phyloP scores from a whole-genome alignment of 2,888 invertebrate genomes.

The Eustalomyia histrio region DNA sequence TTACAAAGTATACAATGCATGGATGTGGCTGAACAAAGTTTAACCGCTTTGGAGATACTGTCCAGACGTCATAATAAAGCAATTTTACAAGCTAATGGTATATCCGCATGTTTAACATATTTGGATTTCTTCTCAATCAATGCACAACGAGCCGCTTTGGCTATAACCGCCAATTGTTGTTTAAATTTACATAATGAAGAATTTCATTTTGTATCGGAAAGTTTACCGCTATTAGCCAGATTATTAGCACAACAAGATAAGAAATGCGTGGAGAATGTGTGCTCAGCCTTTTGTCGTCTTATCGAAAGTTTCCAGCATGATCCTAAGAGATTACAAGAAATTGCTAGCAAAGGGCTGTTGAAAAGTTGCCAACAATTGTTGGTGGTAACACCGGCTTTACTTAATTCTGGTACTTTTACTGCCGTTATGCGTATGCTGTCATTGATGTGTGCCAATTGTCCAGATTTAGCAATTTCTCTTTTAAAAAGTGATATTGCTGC shows the following conservation, averaged over 20 bases:
- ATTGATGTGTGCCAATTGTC: constrained; percentile 97
- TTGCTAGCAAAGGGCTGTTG: constrained; percentile 91
- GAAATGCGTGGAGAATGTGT: constrained; percentile 98
- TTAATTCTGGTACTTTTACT: constrained; percentile 97
- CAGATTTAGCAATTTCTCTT: constrained; percentile 94
- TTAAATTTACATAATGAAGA: constrained; percentile 96
- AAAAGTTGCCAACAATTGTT: constrained; percentile 95
- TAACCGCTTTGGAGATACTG: constrained; percentile 98
- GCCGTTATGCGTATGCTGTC: constrained; percentile 97
- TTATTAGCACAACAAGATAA: constrained; percentile 94
- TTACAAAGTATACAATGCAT: constrained; percentile 99
- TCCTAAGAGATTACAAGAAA: constrained; percentile 93
- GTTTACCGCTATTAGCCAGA: constrained; percentile 90
- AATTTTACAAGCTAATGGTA: constrained; percentile 96
- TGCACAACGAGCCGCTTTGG: constrained; percentile 97
- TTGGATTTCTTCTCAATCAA: constrained; percentile 99
- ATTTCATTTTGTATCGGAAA: constrained; percentile 94
- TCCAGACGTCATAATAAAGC: constrained; percentile 97
- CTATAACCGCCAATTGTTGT: constrained; percentile 98
- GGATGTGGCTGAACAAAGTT: constrained; percentile 99
- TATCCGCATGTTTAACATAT: constrained; percentile 96
- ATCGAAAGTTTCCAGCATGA: constrained; percentile 98
- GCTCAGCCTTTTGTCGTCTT: constrained; percentile 96
- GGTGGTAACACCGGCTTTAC: constrained; percentile 96
- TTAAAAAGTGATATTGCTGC: constrained; percentile 97